Percentiles rank a stretch among this genome's conserved stretches.
Conservation (phyloP, 2,797 vertebrate genomes). For the Alosa sapidissima region DNA sequence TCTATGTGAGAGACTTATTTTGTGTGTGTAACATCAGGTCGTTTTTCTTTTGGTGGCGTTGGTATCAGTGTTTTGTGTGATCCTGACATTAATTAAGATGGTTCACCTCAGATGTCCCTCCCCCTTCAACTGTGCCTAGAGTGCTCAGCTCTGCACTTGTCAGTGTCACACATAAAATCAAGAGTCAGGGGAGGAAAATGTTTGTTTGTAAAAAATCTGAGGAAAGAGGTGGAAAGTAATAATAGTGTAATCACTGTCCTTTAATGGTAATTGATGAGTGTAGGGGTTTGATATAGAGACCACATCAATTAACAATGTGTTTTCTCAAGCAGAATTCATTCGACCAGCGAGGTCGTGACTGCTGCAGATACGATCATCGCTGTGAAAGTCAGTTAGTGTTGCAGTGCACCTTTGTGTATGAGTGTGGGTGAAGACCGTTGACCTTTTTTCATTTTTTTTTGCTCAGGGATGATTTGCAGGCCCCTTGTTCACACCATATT, state of each 20-base stretch:
- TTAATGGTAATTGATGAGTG: not conserved
- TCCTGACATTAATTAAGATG: not conserved
- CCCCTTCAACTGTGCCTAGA: not conserved
- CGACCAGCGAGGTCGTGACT: not conserved
- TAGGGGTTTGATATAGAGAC: not conserved
- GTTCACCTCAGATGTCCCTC: not conserved
- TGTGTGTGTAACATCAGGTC: not conserved
- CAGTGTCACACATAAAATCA: not conserved
- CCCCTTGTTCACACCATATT: not conserved
- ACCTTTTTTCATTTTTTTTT: no score
- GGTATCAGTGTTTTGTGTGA: not conserved
- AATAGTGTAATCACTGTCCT: not conserved
- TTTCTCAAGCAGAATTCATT: not conserved
- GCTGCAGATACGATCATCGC: not conserved
- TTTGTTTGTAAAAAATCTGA: not conserved
- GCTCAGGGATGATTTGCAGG: conserved; percentile 19
- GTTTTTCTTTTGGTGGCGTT: not conserved
- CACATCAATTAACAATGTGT: not conserved
- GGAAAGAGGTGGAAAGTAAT: not conserved
- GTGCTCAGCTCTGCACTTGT: not conserved
- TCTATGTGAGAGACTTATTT: not conserved
- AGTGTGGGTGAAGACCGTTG: conserved; percentile 53
- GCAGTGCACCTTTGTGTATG: conserved; percentile 45
- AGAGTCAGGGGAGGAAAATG: not conserved
- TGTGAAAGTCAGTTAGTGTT: not conserved